phyloP scores from a whole-genome alignment of 2,888 invertebrate species.

The Piscicola geometra region DNA sequence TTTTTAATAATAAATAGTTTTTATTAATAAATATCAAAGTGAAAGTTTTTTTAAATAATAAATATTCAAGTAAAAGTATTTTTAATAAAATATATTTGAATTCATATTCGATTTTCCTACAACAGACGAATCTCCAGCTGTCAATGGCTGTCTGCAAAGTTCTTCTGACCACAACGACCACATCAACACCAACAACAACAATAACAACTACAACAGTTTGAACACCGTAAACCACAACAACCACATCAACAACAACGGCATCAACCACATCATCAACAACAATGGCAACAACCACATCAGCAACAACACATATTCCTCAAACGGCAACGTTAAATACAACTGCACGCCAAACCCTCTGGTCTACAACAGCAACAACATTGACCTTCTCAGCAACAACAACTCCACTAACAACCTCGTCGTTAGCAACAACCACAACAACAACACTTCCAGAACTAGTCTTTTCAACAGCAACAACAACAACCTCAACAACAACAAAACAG shows the following conservation, averaged over 20 bases:
- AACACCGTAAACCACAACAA: not conserved
- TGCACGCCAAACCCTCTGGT: not conserved
- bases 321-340: too few relatives aligned
- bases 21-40: too few relatives aligned
- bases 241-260: not conserved
- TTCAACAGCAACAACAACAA: not conserved
- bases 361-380: conserved; percentile 1
- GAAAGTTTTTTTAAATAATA: too few relatives aligned
- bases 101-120: not conserved
- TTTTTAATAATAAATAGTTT: too few relatives aligned
- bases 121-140: conserved; percentile 8
- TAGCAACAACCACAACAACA: not conserved
- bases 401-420: conserved; percentile 3
- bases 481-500: not conserved
- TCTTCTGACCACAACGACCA: conserved; percentile 3
- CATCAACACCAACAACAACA: conserved; percentile 1
- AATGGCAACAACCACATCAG: not conserved
- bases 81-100: not conserved
- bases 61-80: too few relatives aligned
- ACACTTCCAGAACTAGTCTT: too few relatives aligned
- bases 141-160: not conserved
- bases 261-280: not conserved
- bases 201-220: not conserved
- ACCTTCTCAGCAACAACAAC: not conserved
- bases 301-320: not conserved